Percentiles rank a stretch among this genome's conserved stretches.
Evolutionary conservation across 1,140 invertebrate genomes (phyloP).

Genomic region (Tetragnatha versicolor): DNA sequence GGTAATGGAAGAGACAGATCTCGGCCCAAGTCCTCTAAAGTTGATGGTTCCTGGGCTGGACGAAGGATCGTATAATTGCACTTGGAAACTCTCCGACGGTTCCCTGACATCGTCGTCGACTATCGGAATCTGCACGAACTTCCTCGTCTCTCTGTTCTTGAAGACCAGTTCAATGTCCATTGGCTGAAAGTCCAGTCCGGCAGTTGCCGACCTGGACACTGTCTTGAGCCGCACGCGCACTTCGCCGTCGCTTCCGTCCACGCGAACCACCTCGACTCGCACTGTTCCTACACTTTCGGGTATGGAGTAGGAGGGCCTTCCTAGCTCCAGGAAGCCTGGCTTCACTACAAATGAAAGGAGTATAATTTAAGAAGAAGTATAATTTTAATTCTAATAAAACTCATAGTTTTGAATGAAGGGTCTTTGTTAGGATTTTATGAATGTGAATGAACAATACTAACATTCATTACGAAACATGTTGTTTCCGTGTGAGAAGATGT

Average conservation of each 20-base stretch:
- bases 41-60: background rate
- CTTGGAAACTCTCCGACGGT: background rate
- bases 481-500: too few relatives aligned
- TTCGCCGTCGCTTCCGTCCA: background rate
- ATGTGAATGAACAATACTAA: too few relatives aligned
- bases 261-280: background rate
- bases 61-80: background rate
- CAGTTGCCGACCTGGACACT: background rate
- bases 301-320: background rate
- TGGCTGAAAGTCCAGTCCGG: background rate
- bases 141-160: background rate
- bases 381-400: too few relatives aligned
- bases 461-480: too few relatives aligned
- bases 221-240: background rate
- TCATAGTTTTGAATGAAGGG: too few relatives aligned
- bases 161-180: background rate
- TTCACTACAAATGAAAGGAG: slow-evolving; percentile 25
- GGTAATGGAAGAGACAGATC: background rate
- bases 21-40: background rate
- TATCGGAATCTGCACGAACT: background rate
- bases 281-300: background rate
- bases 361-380: too few relatives aligned
- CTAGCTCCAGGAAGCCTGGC: background rate
- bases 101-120: slow-evolving; percentile 2
- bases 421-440: too few relatives aligned